Conservation (phyloP, 92 coral and sea anemone species). For the Zoanthus sociatus region DNA sequence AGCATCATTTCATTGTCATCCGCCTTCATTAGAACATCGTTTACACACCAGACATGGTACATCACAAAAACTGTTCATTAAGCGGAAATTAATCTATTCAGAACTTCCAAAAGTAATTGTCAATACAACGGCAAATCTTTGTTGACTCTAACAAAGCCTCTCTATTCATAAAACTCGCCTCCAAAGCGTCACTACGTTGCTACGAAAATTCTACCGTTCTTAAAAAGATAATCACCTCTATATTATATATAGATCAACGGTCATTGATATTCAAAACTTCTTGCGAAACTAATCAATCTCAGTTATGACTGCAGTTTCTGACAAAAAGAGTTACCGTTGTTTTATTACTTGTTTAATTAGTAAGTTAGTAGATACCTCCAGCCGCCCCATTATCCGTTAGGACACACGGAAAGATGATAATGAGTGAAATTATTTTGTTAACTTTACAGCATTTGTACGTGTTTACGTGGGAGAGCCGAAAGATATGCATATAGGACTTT, state of each 20-base stretch:
- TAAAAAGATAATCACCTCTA: conserved; percentile 14
- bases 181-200: conserved; percentile 41
- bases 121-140: conserved; percentile 21
- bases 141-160: conserved; percentile 45
- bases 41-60: background rate
- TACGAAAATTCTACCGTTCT: conserved; percentile 14
- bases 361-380: background rate
- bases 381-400: no score
- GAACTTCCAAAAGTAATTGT: conserved; percentile 22
- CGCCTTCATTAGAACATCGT: background rate
- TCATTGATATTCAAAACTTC: background rate
- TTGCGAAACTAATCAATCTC: background rate
- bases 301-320: background rate
- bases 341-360: background rate
- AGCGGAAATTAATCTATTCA: conserved; percentile 32
- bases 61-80: conserved; percentile 32
- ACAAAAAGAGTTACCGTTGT: background rate
- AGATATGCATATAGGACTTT: no score
- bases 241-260: background rate
- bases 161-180: conserved; percentile 14
- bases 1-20: background rate
- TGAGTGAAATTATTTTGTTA: no score
- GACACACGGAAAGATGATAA: no score
- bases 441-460: no score
- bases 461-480: no score